These are phyloP conservation scores for Lysiphlebus fabarum DNA, from an alignment of 1,140 invertebrate genomes.

Conservation along the genomic window DNA sequence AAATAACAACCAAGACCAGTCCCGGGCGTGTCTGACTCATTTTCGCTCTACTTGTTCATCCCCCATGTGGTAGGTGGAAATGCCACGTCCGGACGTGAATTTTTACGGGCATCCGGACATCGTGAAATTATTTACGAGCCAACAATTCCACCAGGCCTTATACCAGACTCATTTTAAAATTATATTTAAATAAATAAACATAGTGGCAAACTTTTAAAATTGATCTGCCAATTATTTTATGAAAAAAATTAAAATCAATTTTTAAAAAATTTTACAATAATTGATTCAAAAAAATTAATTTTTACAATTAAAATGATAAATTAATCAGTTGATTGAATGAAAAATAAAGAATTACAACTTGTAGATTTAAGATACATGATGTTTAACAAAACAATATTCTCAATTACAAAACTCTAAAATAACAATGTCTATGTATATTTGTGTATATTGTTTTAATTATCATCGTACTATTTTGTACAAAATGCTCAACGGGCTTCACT, in stretches of 20 bases:
- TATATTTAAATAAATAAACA: not conserved
- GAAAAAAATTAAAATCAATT: too few species aligned
- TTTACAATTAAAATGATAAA: not conserved
- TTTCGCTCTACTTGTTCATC: not conserved
- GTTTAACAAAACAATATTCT: not conserved
- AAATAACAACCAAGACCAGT: not conserved
- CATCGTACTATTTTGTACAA: not conserved
- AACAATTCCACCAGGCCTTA: not conserved
- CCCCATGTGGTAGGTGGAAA: slow-evolving; percentile 1
- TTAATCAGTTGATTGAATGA: not conserved
- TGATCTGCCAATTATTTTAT: too few species aligned
- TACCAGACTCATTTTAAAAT: not conserved
- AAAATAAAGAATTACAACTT: not conserved
- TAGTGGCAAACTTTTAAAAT: not conserved
- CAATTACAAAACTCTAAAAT: slow-evolving; percentile 4
- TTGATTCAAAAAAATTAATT: too few species aligned
- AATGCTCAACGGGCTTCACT: not conserved
- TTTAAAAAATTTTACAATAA: too few species aligned
- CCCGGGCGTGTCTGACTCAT: not conserved
- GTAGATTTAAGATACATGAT: not conserved
- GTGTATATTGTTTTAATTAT: not conserved
- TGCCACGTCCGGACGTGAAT: slow-evolving; percentile 17
- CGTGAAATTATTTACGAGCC: slow-evolving; percentile 17
- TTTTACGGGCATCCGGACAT: slow-evolving; percentile 13
- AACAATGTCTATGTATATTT: too few species aligned